These are phyloP conservation scores for Apostichopus parvimensis DNA, from an alignment of 35 echinoderm and acorn worm genomes.

Conservation along the genomic window DNA sequence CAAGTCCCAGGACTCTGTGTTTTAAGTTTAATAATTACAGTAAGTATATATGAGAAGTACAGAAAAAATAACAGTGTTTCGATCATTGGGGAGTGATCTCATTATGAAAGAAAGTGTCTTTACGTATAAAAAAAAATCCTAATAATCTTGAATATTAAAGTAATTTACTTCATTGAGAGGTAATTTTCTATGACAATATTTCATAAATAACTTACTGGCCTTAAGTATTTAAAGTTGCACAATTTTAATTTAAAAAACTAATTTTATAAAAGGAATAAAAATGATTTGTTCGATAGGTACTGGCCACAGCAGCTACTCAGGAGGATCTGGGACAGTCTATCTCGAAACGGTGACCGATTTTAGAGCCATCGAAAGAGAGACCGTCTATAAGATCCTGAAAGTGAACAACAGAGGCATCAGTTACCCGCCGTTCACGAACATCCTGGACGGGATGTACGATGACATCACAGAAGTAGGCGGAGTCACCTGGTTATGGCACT, in stretches of 20 bases:
- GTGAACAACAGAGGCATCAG: conserved; percentile 71
- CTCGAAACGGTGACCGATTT: conserved; percentile 54
- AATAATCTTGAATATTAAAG: no score
- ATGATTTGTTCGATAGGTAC: background rate
- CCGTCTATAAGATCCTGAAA: conserved; percentile 73
- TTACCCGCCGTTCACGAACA: conserved; percentile 65
- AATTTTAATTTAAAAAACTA: background rate
- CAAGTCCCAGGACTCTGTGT: no score
- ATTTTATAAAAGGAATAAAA: background rate
- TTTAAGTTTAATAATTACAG: no score
- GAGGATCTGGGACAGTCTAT: conserved; percentile 84
- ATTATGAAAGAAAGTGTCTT: no score
- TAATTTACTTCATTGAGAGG: no score
- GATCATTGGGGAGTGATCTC: no score
- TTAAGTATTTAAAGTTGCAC: no score
- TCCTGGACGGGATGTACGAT: conserved; percentile 71
- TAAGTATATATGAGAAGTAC: no score
- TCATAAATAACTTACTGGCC: no score
- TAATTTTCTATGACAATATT: no score
- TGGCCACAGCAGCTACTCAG: conserved; percentile 60
- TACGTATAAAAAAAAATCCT: no score
- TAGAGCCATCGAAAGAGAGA: conserved; percentile 11
- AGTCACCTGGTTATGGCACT: conserved; percentile 86
- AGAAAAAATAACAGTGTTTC: no score
- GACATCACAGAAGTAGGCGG: conserved; percentile 80